Evolutionary conservation across 2,113 vertebrate genomes (phyloP), one percentile per base, ranked within the genome.

Genomic region (Origma solitaria): DNA sequence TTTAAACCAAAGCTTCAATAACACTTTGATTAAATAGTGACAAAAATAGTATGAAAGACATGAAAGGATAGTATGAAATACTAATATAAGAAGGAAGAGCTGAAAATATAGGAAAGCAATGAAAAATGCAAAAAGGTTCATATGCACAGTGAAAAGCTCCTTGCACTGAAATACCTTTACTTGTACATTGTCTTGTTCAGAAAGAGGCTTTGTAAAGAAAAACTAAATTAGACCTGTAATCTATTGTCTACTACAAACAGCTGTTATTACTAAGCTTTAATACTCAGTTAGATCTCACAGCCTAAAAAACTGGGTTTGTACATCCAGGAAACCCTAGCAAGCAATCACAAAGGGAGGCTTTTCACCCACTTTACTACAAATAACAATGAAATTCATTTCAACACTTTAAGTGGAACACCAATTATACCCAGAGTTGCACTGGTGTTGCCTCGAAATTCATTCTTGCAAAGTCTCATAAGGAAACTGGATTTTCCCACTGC

Each of bases 401-500:
- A 6, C 50, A 90, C 31, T 76, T 86, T 61, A 84, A 49, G 35
- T 77, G 53, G 31, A 86, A 85, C 17, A 87, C 38, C 7, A 88
- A 91, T 40, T 97, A 82, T 98, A 99, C 99, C 99, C 19, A 99
- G 95, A 17, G 99, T 99, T 35, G 99, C 97, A 82, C 98, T 98
- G 79, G 98, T 98, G 91, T 98, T 98, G 56, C 98, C 96, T 94
- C 98, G 98, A 96, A 99, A 99, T 96, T 99, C 99, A 35, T 99
- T 99, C 98, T 99, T 99, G 98, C 99, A 99, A 89, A 99, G 98
- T 45, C 99, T 98, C 75, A 98, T 98, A 81, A 99, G 98, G 94
- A 99, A 99, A 97, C 99, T 99, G 84, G 99, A 99, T 95, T 99
- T 99, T 64, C 99, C 99, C 90, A 99, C 99, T 3, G 99, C 99